Evolutionary conservation across 2,797 vertebrate genomes (phyloP).

Genomic region (Garrulus glandarius): DNA sequence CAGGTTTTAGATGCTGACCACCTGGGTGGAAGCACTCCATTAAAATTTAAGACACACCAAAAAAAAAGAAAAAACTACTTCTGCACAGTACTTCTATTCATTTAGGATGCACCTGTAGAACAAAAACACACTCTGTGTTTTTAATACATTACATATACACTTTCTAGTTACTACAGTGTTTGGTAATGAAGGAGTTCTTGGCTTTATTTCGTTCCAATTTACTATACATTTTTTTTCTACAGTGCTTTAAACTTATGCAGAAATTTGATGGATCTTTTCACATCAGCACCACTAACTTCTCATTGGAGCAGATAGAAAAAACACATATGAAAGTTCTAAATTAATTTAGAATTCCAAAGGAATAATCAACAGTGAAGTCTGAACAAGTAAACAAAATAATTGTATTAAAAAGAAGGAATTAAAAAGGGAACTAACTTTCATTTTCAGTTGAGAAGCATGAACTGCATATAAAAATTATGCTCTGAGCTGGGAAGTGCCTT

Average conservation of each 20-base stretch:
- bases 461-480: background rate
- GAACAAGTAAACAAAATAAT: background rate
- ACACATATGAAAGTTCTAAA: background rate
- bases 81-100: background rate
- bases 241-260: background rate
- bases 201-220: background rate
- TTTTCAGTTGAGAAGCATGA: background rate
- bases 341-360: background rate
- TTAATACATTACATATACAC: background rate
- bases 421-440: background rate
- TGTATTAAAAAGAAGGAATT: background rate
- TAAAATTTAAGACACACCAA: background rate
- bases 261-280: background rate
- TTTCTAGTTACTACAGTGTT: background rate
- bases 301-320: background rate
- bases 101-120: background rate
- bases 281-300: background rate
- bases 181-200: background rate
- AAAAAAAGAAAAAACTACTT: background rate
- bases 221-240: background rate
- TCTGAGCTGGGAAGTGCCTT: background rate
- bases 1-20: constrained; percentile 11
- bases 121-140: background rate
- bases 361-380: background rate
- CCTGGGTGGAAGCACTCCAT: constrained; percentile 26